Base-by-base conservation (phyloP, 1,140 invertebrate species). In the Cyclargus thomasi region DNA sequence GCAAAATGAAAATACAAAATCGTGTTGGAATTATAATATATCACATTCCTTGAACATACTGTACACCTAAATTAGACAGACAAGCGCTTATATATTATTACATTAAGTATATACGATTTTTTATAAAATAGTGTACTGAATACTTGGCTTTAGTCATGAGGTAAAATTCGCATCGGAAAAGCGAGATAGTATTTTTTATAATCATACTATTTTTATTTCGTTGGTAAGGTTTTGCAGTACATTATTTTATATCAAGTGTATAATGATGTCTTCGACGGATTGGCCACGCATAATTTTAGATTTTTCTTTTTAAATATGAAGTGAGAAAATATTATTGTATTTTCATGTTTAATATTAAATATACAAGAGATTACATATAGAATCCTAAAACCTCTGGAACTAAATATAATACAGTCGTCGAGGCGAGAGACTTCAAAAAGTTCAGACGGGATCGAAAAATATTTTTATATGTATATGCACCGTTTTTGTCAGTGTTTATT, bases 41-140 rank as follows among this genome's bases (percentile, higher is more conserved):
- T 90, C 87, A 90, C 87, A 90, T 88, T 90, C 86, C 86, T 88
- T 78, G 77, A 86, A 77, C 77, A 81, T 84, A 83, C 83, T 90
- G 87, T 90, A 90, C 87, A 89, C 82, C 82, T 86, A 86, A 75
- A 82, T 77, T 82, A 82, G 69, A 80, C 82, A 88, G 81, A 87
- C 84, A 86, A 86, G 81, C 83, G 81, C 80, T 86, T 88, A 86
- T 82, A 84, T 82, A 86, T 82, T 80, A 84, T 67, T 67, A 67
- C 65, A 67, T 36, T 67, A 73, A 68, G 55, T 74, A 74, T 78
- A 70, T 75, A 80, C 62, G 74, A 77, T 57, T 74, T 59, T 63
- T 74, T 91, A 59, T 59, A 62, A 63, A 55, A 67, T 35, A 55
- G 55, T 67, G 55, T 36, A 55, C 65, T 29, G 57, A 62, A 79